Base-by-base conservation (phyloP, 1,140 invertebrate species). In the Conus betulinus region DNA sequence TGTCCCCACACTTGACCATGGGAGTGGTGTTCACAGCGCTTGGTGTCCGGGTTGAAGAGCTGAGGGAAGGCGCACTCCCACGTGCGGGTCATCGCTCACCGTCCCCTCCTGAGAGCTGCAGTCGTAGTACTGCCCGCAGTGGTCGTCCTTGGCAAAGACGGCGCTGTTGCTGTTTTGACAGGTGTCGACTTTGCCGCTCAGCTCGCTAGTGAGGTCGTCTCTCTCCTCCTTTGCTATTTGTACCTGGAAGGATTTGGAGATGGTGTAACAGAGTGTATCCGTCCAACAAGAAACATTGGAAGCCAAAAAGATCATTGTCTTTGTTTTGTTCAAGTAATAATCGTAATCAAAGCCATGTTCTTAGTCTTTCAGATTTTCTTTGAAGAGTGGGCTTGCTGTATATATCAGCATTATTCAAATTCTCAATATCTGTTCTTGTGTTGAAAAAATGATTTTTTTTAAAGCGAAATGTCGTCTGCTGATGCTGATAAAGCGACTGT, bases 121-220 rank as follows among this genome's bases (percentile, higher is more conserved):
- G 87, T 91, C 85, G 85, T 91, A 93, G 84, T 91, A 93, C 87
- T 91, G 91, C 57, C 91, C 92, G 89, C 93, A 93, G 87, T 93
- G 91, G 23, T 88, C 79, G 8, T 39, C 81, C 84, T 92, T 88
- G 67, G 91, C 90, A 17, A 90, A 63, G 23, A 91, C 25, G 11
- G 82, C 89, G 25, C 84, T 86, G 6, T 55, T 27, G 74, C 88
- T 85, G 55, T 87, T 79, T 15, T 74, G 67, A 60, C 91, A 91
- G 27, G 39, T 17, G 11, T 67, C 60, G 17, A 25, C 52, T 6
- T 82, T 79, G 53, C 10, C 81, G 11, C 2, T 60, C 27, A 51
- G 13, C 5, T 17, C 27, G 15, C 52, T 52, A n/a, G 15, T 25
- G 6, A 84, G 57, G 0, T 63, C 55, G 53, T 88, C 83, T n/a